A percentile compares a stretch with the other conserved stretches of the same genome.
Conservation (phyloP, 2,888 invertebrate species). For the Drosophila mimetica region DNA sequence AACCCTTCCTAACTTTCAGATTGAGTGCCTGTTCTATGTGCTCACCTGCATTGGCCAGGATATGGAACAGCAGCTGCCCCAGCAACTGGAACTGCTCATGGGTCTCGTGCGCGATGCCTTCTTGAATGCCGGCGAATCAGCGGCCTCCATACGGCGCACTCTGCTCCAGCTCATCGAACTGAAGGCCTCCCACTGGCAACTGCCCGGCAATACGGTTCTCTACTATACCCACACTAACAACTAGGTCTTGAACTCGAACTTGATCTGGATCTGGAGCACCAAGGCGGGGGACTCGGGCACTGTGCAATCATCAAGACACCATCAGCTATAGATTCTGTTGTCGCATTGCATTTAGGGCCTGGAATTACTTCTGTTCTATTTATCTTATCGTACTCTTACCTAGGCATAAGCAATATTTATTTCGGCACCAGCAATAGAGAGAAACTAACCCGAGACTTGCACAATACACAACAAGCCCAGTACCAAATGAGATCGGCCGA, state of each 20-base stretch:
- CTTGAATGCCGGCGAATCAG: slow-evolving; percentile 89
- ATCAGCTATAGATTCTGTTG: slow-evolving; percentile 63
- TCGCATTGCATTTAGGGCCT: slow-evolving; percentile 75
- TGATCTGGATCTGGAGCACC: slow-evolving; percentile 5
- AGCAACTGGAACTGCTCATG: slow-evolving; percentile 91
- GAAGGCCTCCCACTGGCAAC: slow-evolving; percentile 95
- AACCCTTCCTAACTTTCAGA: slow-evolving; percentile 85
- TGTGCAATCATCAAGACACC: slow-evolving; percentile 63
- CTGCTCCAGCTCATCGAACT: slow-evolving; percentile 95
- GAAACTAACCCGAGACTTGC: slow-evolving; percentile 64
- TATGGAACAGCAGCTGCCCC: slow-evolving; percentile 92
- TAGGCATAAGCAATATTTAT: slow-evolving; percentile 72
- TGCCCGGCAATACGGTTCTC: slow-evolving; percentile 94
- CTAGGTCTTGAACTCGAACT: slow-evolving; percentile 24
- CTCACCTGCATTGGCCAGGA: slow-evolving; percentile 95
- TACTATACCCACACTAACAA: slow-evolving; percentile 87
- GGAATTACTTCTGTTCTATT: slow-evolving; percentile 55
- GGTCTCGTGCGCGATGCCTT: slow-evolving; percentile 93
- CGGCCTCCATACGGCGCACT: slow-evolving; percentile 92
- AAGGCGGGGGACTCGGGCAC: slow-evolving; percentile 26
- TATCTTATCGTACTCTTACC: slow-evolving; percentile 46
- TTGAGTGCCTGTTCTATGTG: slow-evolving; percentile 95
- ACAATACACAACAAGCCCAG: slow-evolving; percentile 45
- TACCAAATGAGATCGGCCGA: slow-evolving; percentile 36
- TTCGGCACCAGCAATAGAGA: slow-evolving; percentile 58